phyloP scores from a whole-genome alignment of 2,888 invertebrate genomes.

The Cheilosia grossa region DNA sequence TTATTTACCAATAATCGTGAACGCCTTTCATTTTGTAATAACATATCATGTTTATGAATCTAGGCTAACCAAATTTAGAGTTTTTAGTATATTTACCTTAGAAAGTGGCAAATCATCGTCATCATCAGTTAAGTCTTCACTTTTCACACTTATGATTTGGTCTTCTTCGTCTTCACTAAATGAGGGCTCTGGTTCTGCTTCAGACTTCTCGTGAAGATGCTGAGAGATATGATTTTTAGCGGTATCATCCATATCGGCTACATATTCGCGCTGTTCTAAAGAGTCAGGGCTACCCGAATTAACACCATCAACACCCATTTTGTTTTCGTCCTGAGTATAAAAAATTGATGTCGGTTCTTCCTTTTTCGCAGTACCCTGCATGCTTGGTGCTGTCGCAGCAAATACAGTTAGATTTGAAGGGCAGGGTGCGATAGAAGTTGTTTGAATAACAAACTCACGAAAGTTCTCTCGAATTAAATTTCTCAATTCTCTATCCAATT shows the following conservation, averaged over 20 bases:
- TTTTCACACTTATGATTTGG: constrained; percentile 83
- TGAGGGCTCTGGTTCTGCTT: constrained; percentile 80
- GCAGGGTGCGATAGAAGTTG: constrained; percentile 75
- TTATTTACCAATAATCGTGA: too few species aligned
- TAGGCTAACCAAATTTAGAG: too few species aligned
- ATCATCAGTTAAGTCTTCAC: constrained; percentile 83
- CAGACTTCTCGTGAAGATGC: constrained; percentile 78
- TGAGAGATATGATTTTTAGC: constrained; percentile 77
- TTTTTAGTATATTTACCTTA: constrained; percentile 84
- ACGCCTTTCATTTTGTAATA: too few species aligned
- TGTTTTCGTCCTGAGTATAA: constrained; percentile 57
- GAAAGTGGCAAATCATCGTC: constrained; percentile 90
- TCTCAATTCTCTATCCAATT: constrained; percentile 87
- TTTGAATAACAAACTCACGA: constrained; percentile 88
- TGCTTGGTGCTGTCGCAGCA: constrained; percentile 77
- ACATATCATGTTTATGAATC: too few species aligned
- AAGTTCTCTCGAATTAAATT: constrained; percentile 95
- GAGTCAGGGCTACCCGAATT: constrained; percentile 59
- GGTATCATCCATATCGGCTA: constrained; percentile 20
- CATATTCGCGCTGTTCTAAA: constrained; percentile 67
- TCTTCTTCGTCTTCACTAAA: constrained; percentile 85
- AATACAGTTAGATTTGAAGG: constrained; percentile 77
- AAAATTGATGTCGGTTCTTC: constrained; percentile 74
- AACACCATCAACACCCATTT: constrained; percentile 19
- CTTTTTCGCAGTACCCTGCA: constrained; percentile 79